A percentile compares a stretch with the other conserved stretches of the same genome.
Conservation (phyloP, 1,140 invertebrate genomes). For the Acyrthosiphon pisum region DNA sequence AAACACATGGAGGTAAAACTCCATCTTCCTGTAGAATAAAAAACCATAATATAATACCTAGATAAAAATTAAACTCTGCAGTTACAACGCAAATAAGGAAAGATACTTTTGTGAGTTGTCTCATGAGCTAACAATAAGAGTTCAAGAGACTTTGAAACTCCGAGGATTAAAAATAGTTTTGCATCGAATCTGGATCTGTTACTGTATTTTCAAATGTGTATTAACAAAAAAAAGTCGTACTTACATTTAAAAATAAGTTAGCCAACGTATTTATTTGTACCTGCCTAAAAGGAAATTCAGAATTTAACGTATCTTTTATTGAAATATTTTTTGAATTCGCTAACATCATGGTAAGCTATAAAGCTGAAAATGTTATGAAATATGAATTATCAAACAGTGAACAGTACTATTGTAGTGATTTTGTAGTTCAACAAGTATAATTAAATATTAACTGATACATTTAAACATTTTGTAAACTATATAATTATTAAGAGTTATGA, state of each 20-base stretch:
- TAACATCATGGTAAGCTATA: not conserved
- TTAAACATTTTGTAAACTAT: too few relatives aligned
- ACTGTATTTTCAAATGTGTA: not conserved
- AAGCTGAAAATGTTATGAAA: not conserved
- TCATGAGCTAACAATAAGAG: not conserved
- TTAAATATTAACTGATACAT: too few relatives aligned
- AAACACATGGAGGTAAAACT: constrained; percentile 65
- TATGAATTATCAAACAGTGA: not conserved
- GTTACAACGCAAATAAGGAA: not conserved
- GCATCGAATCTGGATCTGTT: not conserved
- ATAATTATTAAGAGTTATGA: too few relatives aligned
- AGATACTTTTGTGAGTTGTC: not conserved
- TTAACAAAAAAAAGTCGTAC: not conserved
- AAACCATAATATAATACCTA: not conserved
- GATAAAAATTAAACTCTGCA: not conserved
- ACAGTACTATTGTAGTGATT: too few relatives aligned
- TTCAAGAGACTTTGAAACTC: not conserved
- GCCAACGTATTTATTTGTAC: constrained; percentile 40
- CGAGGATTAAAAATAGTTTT: not conserved
- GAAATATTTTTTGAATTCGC: not conserved
- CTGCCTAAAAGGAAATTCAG: constrained; percentile 48
- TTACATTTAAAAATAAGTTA: constrained; percentile 38
- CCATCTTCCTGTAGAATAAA: constrained; percentile 55
- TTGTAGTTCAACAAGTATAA: not conserved
- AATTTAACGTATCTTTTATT: constrained; percentile 13